Evolutionary conservation across 2,113 vertebrate species (phyloP).

Genomic region (Asarcornis scutulata): DNA sequence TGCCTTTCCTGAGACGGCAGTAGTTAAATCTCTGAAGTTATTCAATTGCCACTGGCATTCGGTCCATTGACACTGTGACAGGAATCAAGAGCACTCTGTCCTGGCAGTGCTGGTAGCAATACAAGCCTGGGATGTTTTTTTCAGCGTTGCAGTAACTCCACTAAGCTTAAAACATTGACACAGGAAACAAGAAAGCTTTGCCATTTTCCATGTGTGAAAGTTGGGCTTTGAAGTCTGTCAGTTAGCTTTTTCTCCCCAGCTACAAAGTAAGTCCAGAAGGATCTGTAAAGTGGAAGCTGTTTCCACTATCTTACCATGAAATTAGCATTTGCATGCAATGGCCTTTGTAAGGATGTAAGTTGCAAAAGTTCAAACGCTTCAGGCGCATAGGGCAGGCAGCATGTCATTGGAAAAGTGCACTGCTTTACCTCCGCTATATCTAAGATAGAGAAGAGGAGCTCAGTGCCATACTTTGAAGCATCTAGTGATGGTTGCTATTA

Average conservation of each 20-base stretch:
- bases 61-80: neutral
- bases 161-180: neutral
- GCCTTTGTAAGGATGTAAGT: neutral
- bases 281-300: neutral
- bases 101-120: neutral
- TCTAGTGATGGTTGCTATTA: accelerated
- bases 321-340: neutral
- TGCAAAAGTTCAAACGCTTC: neutral
- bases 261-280: neutral
- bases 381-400: neutral
- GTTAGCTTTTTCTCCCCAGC: neutral
- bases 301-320: neutral
- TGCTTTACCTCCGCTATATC: neutral
- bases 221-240: neutral
- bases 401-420: neutral
- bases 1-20: neutral
- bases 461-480: neutral
- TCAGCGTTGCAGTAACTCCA: neutral
- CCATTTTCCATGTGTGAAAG: accelerated
- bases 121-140: neutral
- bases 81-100: neutral
- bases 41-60: neutral
- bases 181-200: neutral
- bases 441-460: neutral
- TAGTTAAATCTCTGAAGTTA: neutral